A percentile compares a stretch with the other conserved stretches of the same genome.
phyloP scores from a whole-genome alignment of 2,888 invertebrate species.

The Copidosoma aretas region DNA sequence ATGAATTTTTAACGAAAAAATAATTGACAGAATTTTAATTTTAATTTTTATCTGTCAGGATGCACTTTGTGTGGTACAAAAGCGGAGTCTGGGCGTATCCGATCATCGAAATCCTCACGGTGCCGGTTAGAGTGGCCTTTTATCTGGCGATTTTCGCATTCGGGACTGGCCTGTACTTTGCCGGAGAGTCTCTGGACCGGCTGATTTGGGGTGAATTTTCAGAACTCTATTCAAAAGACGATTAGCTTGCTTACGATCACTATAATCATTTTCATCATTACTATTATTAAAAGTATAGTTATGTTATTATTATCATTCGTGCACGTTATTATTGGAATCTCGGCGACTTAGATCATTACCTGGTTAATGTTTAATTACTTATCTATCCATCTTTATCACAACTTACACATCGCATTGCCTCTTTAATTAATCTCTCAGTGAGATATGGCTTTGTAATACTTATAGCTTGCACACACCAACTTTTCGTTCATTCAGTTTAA shows the following conservation, averaged over 20 bases:
- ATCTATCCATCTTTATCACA: no score
- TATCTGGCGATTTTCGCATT: constrained; percentile 72
- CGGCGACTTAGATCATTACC: no score
- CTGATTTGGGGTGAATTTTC: constrained; percentile 72
- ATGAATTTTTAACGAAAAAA: no score
- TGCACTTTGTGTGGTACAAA: constrained; percentile 76
- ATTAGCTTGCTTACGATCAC: constrained; percentile 44
- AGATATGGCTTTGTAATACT: no score
- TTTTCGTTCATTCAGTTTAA: no score
- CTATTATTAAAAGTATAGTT: no score
- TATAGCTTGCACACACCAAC: no score
- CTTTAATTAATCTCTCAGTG: no score
- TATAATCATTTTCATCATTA: constrained; percentile 4
- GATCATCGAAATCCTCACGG: constrained; percentile 78
- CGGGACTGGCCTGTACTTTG: constrained; percentile 69
- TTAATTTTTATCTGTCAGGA: constrained; percentile 57
- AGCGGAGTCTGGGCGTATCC: constrained; percentile 93
- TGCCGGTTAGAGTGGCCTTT: constrained; percentile 77
- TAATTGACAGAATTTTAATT: no score
- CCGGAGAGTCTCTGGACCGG: constrained; percentile 77
- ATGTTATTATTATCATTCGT: background rate
- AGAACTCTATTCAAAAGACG: constrained; percentile 55
- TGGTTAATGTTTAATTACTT: no score
- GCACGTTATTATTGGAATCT: no score
- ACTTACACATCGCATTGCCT: no score